Evolutionary conservation across 2,113 vertebrate genomes (phyloP).

Genomic region (Amblyopsis rosae): DNA sequence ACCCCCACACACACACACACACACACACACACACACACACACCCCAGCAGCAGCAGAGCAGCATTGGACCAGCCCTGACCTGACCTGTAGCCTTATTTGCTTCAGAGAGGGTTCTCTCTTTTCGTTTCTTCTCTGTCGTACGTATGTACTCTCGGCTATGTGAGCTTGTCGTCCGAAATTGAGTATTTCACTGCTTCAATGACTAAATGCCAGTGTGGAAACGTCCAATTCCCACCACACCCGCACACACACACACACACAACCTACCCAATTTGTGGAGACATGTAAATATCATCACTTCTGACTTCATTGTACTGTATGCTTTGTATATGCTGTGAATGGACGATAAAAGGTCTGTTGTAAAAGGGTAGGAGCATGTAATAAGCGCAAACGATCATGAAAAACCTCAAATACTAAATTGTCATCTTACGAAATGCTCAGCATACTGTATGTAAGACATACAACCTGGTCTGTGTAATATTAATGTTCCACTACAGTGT

Average conservation of each 20-base stretch:
- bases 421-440: slow-evolving; percentile 32
- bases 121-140: slow-evolving; percentile 72
- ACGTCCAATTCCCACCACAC: slow-evolving; percentile 35
- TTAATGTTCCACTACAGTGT: slow-evolving; percentile 31
- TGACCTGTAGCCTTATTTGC: slow-evolving; percentile 90
- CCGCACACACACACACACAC: background rate
- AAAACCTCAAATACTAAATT: slow-evolving; percentile 36
- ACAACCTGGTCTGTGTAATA: slow-evolving; percentile 38
- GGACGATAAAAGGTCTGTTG: slow-evolving; percentile 49
- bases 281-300: slow-evolving; percentile 76
- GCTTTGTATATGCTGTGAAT: slow-evolving; percentile 74
- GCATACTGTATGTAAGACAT: slow-evolving; percentile 19
- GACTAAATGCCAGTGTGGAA: slow-evolving; percentile 60
- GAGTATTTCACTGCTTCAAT: slow-evolving; percentile 67
- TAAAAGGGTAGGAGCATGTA: slow-evolving; percentile 28
- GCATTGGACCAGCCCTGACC: slow-evolving; percentile 79
- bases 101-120: slow-evolving; percentile 60
- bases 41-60: slow-evolving; percentile 55
- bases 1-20: slow-evolving; percentile 48
- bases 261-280: slow-evolving; percentile 43
- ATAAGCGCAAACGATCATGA: slow-evolving; percentile 40
- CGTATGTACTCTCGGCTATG: slow-evolving; percentile 47
- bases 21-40: slow-evolving; percentile 1
- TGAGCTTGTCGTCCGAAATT: slow-evolving; percentile 61
- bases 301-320: slow-evolving; percentile 70